phyloP scores from a whole-genome alignment of 2,113 vertebrate genomes.

The Mustelus asterias region DNA sequence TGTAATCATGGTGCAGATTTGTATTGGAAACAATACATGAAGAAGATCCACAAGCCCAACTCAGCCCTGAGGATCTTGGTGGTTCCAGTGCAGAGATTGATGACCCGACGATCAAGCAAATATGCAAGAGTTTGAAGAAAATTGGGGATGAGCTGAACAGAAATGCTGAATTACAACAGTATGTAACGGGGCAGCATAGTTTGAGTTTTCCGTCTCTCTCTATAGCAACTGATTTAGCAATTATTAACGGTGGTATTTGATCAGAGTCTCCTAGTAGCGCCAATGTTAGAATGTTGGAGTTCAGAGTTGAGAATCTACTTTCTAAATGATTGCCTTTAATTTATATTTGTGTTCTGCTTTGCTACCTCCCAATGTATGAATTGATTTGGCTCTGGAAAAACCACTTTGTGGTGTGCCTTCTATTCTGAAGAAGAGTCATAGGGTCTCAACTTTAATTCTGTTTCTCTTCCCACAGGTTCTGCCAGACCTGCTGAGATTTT shows the following conservation, averaged over 20 bases:
- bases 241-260: background rate
- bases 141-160: slow-evolving; percentile 58
- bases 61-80: slow-evolving; percentile 55
- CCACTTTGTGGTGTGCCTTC: too few relatives aligned
- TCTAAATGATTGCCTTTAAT: background rate
- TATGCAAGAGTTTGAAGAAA: slow-evolving; percentile 55
- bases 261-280: background rate
- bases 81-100: slow-evolving; percentile 50
- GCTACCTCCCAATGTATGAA: background rate
- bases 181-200: slow-evolving; percentile 32
- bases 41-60: slow-evolving; percentile 45
- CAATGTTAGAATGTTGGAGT: background rate
- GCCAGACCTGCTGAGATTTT: too few relatives aligned
- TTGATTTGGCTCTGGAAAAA: background rate
- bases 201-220: background rate
- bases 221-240: background rate
- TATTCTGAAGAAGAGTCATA: too few relatives aligned
- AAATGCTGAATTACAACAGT: slow-evolving; percentile 58
- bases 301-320: background rate
- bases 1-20: slow-evolving; percentile 47
- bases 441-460: too few relatives aligned
- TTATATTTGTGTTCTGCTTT: background rate
- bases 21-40: slow-evolving; percentile 50
- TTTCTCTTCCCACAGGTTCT: too few relatives aligned
- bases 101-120: slow-evolving; percentile 57